Percentiles rank a stretch among this genome's conserved stretches.
These are phyloP conservation scores for Alosa alosa DNA, from an alignment of 2,113 vertebrate genomes.

Conservation along the genomic window DNA sequence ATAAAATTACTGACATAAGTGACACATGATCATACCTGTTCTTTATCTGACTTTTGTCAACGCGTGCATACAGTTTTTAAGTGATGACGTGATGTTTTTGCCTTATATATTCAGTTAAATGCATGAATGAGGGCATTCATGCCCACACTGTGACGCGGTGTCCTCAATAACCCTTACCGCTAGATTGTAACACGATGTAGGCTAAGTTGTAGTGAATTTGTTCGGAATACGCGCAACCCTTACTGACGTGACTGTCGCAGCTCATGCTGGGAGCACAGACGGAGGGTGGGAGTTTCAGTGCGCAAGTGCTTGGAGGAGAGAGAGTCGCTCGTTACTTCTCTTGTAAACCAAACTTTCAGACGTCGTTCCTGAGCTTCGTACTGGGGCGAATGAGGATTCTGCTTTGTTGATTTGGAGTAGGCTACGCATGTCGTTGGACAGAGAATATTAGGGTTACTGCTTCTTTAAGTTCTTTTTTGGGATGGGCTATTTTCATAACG, in stretches of 20 bases:
- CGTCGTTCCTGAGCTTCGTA: slow-evolving; percentile 18
- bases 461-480: slow-evolving; percentile 77
- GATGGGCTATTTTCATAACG: slow-evolving; percentile 78
- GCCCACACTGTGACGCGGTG: slow-evolving; percentile 36
- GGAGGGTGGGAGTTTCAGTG: slow-evolving; percentile 21
- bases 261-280: slow-evolving; percentile 14
- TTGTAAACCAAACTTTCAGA: slow-evolving; percentile 26
- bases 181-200: slow-evolving; percentile 25
- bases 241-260: slow-evolving; percentile 29
- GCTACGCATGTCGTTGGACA: slow-evolving; percentile 22
- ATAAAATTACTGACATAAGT: neutral
- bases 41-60: neutral
- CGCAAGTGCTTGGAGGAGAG: slow-evolving; percentile 20
- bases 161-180: slow-evolving; percentile 28
- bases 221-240: slow-evolving; percentile 37
- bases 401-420: slow-evolving; percentile 13
- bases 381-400: slow-evolving; percentile 8
- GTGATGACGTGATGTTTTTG: slow-evolving; percentile 13
- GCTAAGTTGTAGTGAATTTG: slow-evolving; percentile 22
- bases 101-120: neutral
- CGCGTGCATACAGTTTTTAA: neutral
- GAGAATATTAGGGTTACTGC: slow-evolving; percentile 60
- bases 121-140: slow-evolving; percentile 35
- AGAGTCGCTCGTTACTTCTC: slow-evolving; percentile 28
- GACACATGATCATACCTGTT: neutral